phyloP scores from a whole-genome alignment of 2,888 invertebrate species.

The Rhogogaster chlorosoma region DNA sequence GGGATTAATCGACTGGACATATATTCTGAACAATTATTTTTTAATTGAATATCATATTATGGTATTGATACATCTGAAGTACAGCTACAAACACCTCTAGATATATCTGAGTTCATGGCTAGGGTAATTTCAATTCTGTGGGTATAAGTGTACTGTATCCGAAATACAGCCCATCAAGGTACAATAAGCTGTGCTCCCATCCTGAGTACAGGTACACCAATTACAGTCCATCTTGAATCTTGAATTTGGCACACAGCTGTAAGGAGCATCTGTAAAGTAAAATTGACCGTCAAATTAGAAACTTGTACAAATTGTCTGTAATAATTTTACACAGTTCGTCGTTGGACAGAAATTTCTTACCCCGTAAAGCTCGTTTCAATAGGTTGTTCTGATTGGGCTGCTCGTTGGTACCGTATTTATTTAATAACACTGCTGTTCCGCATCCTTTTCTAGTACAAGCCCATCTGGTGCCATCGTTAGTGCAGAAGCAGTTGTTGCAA shows the following conservation, averaged over 20 bases:
- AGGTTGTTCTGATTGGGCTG: background rate
- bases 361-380: background rate
- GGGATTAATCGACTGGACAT: background rate
- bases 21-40: background rate
- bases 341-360: background rate
- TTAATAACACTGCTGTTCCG: no score
- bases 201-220: conserved; percentile 78
- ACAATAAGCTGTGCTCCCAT: no score
- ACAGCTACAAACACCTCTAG: background rate
- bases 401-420: background rate
- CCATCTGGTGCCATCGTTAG: no score
- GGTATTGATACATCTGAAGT: background rate
- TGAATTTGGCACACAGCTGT: conserved; percentile 69
- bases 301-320: background rate
- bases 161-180: no score
- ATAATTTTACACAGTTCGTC: background rate
- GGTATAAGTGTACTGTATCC: background rate
- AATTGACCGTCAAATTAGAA: background rate
- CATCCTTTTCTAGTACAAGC: no score
- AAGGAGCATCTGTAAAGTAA: conserved; percentile 17
- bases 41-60: background rate
- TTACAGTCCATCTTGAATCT: conserved; percentile 76
- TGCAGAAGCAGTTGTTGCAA: no score
- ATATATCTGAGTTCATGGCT: background rate
- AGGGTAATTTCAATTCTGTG: background rate